Evolutionary conservation across 1,140 invertebrate species (phyloP), one percentile per base, ranked within the genome.

Genomic region (Brachionus plicatilis): DNA sequence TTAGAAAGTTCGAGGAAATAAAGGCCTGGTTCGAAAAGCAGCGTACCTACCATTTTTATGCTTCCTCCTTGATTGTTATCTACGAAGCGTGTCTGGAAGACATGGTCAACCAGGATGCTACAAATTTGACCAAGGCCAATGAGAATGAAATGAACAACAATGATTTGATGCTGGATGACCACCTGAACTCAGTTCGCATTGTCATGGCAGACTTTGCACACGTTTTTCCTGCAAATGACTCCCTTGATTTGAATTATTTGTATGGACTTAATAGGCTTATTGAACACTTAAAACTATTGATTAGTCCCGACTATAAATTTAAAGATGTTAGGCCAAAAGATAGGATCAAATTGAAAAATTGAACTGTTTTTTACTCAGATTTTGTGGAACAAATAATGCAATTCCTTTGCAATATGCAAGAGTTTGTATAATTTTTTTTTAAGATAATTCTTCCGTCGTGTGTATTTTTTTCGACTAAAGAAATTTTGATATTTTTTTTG

Each of bases 171-270:
- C 9, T 72, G 41, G 68, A 17, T 50, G 53, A 76, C 29, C 43
- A 24, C 14, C 47, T 76, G 43, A 37, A 37, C 17, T 65, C 53
- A 17, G 82, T 83, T 9, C 41, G 82, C 14, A 68, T 83, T 33
- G 82, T 83, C n/a, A 82, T 82, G 79, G 79, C 79, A 14, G 82
- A 83, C 53, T 83, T 83, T 83, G 82, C 82, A 14, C 82, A 83
- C 20, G 82, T 83, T 17, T 83, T 83, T 72, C 82, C 82, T 12
- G 47, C 82, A 20, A 53, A 68, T 53, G 53, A 53, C 20, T 14
- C 37, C 20, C 41, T 50, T 17, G 82, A 83, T 72, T 12, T 12
- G 11, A 83, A 83, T 17, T 83, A 68, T 72, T 37, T 83, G 6
- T 83, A 27, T 43, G 82, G 82, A 33, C 8, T 83, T 8, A 68